Evolutionary conservation across 2,113 vertebrate species (phyloP), one percentile per base, ranked within the genome.

Genomic region (Poecile atricapillus): DNA sequence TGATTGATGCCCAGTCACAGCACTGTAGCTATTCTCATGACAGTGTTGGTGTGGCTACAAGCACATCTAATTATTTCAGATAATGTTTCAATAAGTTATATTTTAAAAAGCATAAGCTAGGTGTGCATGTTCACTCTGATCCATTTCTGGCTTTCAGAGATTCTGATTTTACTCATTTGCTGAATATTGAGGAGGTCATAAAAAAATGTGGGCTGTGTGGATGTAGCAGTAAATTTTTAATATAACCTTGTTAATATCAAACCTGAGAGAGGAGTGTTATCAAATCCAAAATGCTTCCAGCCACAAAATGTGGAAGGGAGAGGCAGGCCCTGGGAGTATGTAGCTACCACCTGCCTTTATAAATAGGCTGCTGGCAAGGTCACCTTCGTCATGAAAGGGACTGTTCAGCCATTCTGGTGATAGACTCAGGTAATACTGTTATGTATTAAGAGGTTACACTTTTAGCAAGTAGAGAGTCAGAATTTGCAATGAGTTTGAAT

Each of bases 201-300:
- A 59, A 77, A 90, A 77, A 81, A n/a, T 0, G 2, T 59, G 28
- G 6, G 11, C 27, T 81, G 10, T 46, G 22, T 68, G 52, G 68
- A 83, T 60, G 28, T 56, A 56, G 41, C 27, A 37, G 56, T 67
- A 81, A 67, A 41, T 68, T 91, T 93, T 94, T 92, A 75, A 64
- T 49, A 46, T 75, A 82, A 82, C n/a, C 37, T 91, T 55, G 41
- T 59, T 84, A 75, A 78, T 71, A 91, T 31, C 30, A 92, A 92
- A 56, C 17, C 30, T 87, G 63, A 77, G 56, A 91, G 52, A 83
- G n/a, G 11, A 55, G 31, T 69, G 9, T 77, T 75, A 50, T 78
- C 18, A 77, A 31, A 24, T 87, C 77, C 91, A 95, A 95, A 95
- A 91, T 79, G 65, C 87, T 93, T 94, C 73, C 69, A 95, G 93